Evolutionary conservation across 1,140 invertebrate genomes (phyloP).

Genomic region (Neomicropteryx cornuta): DNA sequence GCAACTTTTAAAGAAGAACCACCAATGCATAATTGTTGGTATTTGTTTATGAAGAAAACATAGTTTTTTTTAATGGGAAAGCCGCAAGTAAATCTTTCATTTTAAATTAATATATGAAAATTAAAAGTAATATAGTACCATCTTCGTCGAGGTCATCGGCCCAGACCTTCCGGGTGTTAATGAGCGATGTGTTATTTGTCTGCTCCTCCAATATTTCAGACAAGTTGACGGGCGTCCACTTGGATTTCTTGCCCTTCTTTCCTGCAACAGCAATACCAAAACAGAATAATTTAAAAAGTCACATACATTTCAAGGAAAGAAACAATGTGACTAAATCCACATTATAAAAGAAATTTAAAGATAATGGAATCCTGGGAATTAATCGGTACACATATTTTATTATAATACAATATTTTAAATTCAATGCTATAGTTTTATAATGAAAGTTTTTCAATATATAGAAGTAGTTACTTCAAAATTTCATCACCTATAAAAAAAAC

Average conservation of each 20-base stretch:
- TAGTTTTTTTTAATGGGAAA: no score
- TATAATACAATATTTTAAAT: no score
- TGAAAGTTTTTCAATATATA: no score
- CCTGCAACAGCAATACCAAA: conserved; percentile 20
- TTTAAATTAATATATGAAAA: no score
- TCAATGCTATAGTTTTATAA: no score
- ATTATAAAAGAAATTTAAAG: conserved; percentile 2
- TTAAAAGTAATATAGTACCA: no score
- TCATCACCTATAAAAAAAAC: no score
- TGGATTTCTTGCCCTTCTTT: conserved; percentile 41
- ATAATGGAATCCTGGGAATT: conserved; percentile 11
- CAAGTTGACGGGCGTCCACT: conserved; percentile 36
- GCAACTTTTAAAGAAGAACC: no score
- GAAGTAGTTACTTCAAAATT: no score
- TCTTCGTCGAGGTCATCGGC: conserved; percentile 37
- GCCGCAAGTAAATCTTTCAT: no score
- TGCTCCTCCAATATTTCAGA: conserved; percentile 37
- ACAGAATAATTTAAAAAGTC: not conserved
- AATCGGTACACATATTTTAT: no score
- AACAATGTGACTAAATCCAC: not conserved
- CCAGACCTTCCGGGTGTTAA: conserved; percentile 33
- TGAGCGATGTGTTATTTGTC: conserved; percentile 17
- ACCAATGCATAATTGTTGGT: conserved; percentile 1
- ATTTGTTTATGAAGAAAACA: no score
- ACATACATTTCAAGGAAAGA: not conserved